Conservation (phyloP, 2,797 vertebrate species). For the Melanotaenia parkinsoni region DNA sequence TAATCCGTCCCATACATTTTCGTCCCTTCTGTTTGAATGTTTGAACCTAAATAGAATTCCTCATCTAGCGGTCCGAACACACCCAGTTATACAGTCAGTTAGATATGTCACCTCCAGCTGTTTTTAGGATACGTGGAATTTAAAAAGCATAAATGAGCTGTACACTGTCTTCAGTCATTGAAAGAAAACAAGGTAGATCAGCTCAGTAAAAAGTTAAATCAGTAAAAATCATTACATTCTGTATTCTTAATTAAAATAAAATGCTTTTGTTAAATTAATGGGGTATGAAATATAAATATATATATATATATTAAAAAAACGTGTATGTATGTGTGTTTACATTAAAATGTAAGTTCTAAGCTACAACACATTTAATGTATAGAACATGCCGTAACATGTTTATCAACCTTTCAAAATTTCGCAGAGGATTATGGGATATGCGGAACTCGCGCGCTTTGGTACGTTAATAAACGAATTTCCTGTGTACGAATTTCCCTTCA, state of each 20-base stretch:
- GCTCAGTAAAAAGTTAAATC: too few species aligned
- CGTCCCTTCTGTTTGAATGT: conserved; percentile 65
- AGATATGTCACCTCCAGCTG: background rate
- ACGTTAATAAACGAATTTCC: background rate
- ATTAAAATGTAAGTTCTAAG: background rate
- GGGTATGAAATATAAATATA: too few species aligned
- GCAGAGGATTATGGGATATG: conserved; percentile 61
- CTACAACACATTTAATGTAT: background rate
- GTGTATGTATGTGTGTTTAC: too few species aligned
- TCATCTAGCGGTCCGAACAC: conserved; percentile 43
- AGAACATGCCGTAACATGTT: background rate
- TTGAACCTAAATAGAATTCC: conserved; percentile 83
- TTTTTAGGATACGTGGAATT: background rate
- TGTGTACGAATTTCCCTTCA: conserved; percentile 16
- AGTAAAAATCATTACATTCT: too few species aligned
- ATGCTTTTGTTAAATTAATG: too few species aligned
- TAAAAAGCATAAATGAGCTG: background rate
- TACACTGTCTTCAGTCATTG: too few species aligned
- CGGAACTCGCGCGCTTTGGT: conserved; percentile 22
- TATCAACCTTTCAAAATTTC: conserved; percentile 22
- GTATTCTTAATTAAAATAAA: too few species aligned
- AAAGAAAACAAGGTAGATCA: too few species aligned
- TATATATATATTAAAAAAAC: too few species aligned
- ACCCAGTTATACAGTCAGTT: background rate
- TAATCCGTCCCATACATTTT: background rate